These are phyloP conservation scores for Natrix natrix DNA, from an alignment of 2,797 vertebrate species.

Conservation along the genomic window DNA sequence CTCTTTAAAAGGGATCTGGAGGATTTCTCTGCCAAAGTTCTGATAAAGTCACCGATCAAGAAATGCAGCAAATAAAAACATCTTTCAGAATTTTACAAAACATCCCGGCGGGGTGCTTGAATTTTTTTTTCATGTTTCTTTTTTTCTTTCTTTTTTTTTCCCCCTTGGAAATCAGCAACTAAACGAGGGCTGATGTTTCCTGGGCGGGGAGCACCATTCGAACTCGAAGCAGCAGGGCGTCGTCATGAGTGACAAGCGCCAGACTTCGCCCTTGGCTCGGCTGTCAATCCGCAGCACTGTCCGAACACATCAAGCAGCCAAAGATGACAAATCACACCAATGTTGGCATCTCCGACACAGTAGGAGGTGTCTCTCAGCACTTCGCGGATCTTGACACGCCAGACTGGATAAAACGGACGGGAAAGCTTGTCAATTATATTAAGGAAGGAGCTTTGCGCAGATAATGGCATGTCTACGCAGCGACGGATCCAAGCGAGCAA, in stretches of 20 bases:
- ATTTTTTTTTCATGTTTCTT: too few relatives aligned
- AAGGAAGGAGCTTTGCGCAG: neutral
- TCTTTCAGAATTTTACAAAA: neutral
- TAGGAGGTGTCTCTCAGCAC: slow-evolving; percentile 6
- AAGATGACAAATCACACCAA: neutral
- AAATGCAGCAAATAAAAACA: neutral
- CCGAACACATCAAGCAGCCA: neutral
- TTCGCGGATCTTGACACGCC: neutral
- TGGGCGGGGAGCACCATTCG: neutral
- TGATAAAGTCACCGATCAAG: neutral
- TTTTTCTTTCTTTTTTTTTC: too few relatives aligned
- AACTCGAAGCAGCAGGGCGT: accelerated
- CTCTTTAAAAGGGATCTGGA: neutral
- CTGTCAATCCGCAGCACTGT: neutral
- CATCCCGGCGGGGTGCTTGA: neutral
- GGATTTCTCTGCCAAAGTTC: neutral
- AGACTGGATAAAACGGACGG: neutral
- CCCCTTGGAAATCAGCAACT: accelerated
- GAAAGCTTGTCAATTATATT: slow-evolving; percentile 6
- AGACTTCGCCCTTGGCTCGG: neutral
- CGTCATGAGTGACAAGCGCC: accelerated
- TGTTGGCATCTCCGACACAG: neutral
- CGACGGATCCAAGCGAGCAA: neutral
- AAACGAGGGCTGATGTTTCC: accelerated
- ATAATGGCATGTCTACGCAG: accelerated